phyloP scores from a whole-genome alignment of 2,113 vertebrate genomes.

The Octodon degus region DNA sequence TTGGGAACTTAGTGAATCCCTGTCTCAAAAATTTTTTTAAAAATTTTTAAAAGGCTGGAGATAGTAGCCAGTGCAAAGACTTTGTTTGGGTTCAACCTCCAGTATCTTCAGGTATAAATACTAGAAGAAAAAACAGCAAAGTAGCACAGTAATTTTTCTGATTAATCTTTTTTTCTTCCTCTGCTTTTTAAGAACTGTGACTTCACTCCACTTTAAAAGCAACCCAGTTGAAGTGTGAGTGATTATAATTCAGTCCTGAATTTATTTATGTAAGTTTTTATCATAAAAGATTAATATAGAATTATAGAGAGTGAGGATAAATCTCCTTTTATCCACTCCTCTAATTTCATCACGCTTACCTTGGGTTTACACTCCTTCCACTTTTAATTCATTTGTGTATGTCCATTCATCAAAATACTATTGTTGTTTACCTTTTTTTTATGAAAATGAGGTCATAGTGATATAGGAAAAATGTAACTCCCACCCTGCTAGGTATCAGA shows the following conservation, averaged over 20 bases:
- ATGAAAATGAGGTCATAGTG: neutral
- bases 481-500: neutral
- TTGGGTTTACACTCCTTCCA: neutral
- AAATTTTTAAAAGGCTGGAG: neutral
- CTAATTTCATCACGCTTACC: neutral
- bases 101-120: neutral
- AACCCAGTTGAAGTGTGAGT: neutral
- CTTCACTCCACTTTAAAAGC: slow-evolving; percentile 32
- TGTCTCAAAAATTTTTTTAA: neutral
- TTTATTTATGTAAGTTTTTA: slow-evolving; percentile 29
- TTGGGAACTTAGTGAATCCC: neutral
- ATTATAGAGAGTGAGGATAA: neutral
- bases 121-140: slow-evolving; percentile 9
- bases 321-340: neutral
- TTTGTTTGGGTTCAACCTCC: neutral
- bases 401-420: neutral
- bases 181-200: neutral
- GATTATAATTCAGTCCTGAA: neutral
- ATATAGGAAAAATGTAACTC: neutral
- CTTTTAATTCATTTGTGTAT: slow-evolving; percentile 31
- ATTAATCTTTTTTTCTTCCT: slow-evolving; percentile 30
- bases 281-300: neutral
- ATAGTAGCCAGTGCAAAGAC: neutral
- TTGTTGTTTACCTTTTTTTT: neutral
- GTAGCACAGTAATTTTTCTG: neutral